phyloP scores from a whole-genome alignment of 2,113 vertebrate species.

The Microcebus lehilahytsara region DNA sequence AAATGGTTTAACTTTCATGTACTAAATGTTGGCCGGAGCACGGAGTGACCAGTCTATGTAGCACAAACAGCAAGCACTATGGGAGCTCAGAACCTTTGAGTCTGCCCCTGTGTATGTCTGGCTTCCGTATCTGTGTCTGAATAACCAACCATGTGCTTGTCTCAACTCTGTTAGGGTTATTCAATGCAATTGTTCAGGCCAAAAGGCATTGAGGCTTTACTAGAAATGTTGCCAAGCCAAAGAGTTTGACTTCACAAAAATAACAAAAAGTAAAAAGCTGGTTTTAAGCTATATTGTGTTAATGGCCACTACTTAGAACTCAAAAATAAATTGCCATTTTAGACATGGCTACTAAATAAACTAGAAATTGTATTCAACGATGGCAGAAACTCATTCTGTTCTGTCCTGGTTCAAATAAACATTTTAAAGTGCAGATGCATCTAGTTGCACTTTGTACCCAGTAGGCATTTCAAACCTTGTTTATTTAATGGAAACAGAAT shows the following conservation, averaged over 20 bases:
- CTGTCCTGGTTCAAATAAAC: neutral
- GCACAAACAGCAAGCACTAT: neutral
- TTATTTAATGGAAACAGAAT: neutral
- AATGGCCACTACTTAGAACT: neutral
- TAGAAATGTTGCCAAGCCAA: conserved; percentile 47
- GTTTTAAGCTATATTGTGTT: neutral
- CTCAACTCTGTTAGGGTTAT: conserved; percentile 47
- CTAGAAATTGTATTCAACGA: conserved; percentile 10
- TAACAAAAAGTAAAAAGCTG: neutral
- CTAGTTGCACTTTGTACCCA: neutral
- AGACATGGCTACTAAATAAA: conserved; percentile 9
- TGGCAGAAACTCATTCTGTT: neutral
- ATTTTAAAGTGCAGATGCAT: neutral
- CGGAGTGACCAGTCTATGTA: neutral
- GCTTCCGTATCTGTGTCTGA: neutral
- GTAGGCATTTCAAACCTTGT: neutral
- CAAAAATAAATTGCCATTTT: conserved; percentile 32
- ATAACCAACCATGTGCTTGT: conserved; percentile 17
- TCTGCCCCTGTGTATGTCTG: conserved; percentile 11
- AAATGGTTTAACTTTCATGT: conserved; percentile 39
- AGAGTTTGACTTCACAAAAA: conserved; percentile 32
- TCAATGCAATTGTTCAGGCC: neutral
- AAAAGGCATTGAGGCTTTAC: conserved; percentile 45
- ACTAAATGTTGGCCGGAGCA: conserved; percentile 19
- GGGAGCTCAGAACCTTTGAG: conserved; percentile 1